These are phyloP conservation scores for Boloria selene DNA, from an alignment of 2,888 invertebrate genomes.

Conservation along the genomic window DNA sequence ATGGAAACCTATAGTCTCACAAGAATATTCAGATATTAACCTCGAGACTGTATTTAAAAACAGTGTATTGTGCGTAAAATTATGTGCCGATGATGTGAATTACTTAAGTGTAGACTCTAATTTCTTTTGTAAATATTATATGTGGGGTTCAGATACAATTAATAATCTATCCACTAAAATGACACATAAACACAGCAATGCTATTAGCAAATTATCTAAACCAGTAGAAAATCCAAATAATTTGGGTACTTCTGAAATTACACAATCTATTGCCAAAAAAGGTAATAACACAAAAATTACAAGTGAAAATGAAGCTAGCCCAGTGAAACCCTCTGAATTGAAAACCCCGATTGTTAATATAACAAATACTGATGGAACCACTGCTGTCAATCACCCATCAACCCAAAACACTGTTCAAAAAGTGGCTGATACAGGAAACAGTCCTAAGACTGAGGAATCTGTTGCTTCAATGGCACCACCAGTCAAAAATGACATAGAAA, in stretches of 20 bases:
- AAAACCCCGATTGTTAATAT: not conserved
- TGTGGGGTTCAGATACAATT: slow-evolving; percentile 60
- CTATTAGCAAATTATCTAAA: not conserved
- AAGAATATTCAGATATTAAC: slow-evolving; percentile 42
- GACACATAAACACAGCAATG: not conserved
- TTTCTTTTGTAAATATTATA: slow-evolving; percentile 69
- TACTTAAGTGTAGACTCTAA: slow-evolving; percentile 55
- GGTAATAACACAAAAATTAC: slow-evolving; percentile 20
- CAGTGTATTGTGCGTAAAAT: slow-evolving; percentile 53
- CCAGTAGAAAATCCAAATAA: slow-evolving; percentile 3
- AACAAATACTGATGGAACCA: slow-evolving; percentile 4
- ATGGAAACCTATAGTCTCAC: slow-evolving; percentile 56
- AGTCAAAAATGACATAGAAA: slow-evolving; percentile 30
- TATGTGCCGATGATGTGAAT: slow-evolving; percentile 56
- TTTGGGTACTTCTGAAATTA: not conserved
- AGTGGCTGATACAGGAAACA: slow-evolving; percentile 4
- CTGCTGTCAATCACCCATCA: slow-evolving; percentile 13
- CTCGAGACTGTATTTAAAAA: slow-evolving; percentile 51
- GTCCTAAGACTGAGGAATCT: slow-evolving; percentile 18
- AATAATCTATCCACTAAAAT: slow-evolving; percentile 13
- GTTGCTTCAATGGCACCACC: slow-evolving; percentile 15
- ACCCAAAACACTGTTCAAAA: slow-evolving; percentile 28
- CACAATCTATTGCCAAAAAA: slow-evolving; percentile 14
- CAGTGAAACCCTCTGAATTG: slow-evolving; percentile 8
- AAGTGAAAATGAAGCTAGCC: slow-evolving; percentile 9